Evolutionary conservation across 2,113 vertebrate genomes (phyloP), one percentile per base, ranked within the genome.

Genomic region (Panthera uncia): DNA sequence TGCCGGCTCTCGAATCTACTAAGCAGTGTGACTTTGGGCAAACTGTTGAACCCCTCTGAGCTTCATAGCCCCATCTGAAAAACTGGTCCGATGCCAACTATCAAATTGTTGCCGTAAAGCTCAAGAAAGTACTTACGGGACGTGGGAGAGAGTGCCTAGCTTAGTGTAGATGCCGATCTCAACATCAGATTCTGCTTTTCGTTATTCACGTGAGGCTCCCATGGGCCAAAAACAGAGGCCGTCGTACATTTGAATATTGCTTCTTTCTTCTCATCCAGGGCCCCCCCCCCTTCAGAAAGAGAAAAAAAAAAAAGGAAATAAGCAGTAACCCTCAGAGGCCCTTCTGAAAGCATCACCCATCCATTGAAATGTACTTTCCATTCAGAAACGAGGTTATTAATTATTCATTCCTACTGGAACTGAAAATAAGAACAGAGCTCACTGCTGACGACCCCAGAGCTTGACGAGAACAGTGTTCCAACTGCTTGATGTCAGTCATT

Each of bases 311-410:
- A 79, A 91, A 76, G 66, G 61, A 96, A 89, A 69, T 82, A 89
- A 69, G 85, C 57, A 84, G 52, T 33, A n/a, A 86, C 18, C 50
- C 55, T 74, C 94, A 76, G 80, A 90, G 61, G 68, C 52, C 80
- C 27, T 66, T 38, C 78, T 84, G 89, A 82, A 82, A 97, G 73
- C 68, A 33, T 69, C 69, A 18, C 18, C 45, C 73, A 23, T 55
- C 68, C 96, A 97, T 16, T 68, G 91, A 95, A 97, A 91, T 45
- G 86, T 45, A 48, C 71, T 97, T 94, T 95, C 89, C 78, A 69
- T 92, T 96, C 85, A 96, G 89, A 96, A 83, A 95, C 79, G 45
- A 38, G 63, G 68, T 65, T 88, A 95, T 98, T 97, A 85, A 97
- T 95, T 93, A 96, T 95, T 95, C 92, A 89, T 80, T 86, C 89